Evolutionary conservation across 1,140 invertebrate genomes (phyloP).

Genomic region (Bombus balteatus): DNA sequence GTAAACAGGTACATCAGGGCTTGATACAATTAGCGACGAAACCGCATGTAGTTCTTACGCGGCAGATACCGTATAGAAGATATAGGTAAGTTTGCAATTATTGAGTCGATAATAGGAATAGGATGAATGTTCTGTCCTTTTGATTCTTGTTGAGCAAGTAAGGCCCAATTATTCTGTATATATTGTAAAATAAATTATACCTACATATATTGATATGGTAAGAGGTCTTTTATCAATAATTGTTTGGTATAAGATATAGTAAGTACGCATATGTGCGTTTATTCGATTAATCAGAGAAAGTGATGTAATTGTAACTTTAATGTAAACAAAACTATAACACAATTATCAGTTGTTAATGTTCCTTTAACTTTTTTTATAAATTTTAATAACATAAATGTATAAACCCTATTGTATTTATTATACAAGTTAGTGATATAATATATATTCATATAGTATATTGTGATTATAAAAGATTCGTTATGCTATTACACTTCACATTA

Average conservation of each 20-base stretch:
- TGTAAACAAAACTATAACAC: not conserved
- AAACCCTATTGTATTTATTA: not conserved
- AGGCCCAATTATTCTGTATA: not conserved
- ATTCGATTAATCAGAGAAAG: not conserved
- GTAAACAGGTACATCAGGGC: not conserved
- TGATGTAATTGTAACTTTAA: not conserved
- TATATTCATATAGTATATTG: too few relatives aligned
- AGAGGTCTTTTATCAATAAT: not conserved
- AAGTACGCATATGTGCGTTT: not conserved
- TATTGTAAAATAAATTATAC: not conserved
- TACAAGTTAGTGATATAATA: not conserved
- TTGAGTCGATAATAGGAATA: not conserved
- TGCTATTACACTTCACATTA: too few relatives aligned
- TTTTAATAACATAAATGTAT: not conserved
- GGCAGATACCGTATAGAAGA: not conserved
- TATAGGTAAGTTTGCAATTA: conserved; percentile 30
- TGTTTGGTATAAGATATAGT: not conserved
- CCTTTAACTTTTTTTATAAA: not conserved
- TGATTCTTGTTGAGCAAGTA: not conserved
- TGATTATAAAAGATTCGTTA: too few relatives aligned
- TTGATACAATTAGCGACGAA: conserved; percentile 43
- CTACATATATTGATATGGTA: not conserved
- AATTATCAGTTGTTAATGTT: not conserved
- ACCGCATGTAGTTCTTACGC: conserved; percentile 36
- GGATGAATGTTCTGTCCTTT: too few relatives aligned